A percentile compares a stretch with the other conserved stretches of the same genome.
These are phyloP conservation scores for Cladorhizidae sp. DNA, from an alignment of 37 sponge, comb jelly and placozoan species.

Conservation along the genomic window DNA sequence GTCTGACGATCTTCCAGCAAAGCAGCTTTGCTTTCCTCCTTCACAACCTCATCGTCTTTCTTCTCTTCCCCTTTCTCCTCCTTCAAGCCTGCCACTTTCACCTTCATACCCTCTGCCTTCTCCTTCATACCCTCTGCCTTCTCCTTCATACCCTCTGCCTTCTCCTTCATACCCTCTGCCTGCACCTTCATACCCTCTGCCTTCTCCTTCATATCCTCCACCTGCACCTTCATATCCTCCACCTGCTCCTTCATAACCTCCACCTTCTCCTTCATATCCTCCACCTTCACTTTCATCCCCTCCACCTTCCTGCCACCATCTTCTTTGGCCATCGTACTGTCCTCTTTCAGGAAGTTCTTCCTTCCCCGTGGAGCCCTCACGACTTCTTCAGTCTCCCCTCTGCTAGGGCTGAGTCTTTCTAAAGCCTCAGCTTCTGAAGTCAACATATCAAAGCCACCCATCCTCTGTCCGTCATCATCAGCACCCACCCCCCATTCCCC, in stretches of 20 bases:
- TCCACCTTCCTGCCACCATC: constrained; percentile 9
- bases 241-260: background rate
- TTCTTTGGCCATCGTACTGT: too few relatives aligned
- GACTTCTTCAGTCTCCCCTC: background rate
- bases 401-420: background rate
- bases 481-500: background rate
- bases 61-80: background rate
- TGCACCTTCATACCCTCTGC: background rate
- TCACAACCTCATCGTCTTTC: background rate
- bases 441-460: background rate
- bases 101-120: background rate
- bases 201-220: background rate
- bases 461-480: background rate
- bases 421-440: background rate
- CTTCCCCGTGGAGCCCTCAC: too few relatives aligned
- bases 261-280: background rate
- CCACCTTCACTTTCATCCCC: background rate
- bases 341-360: too few relatives aligned
- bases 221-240: background rate
- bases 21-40: background rate
- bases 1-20: background rate
- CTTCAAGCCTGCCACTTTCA: background rate
- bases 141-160: background rate
- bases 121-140: background rate
- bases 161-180: background rate